A percentile compares a stretch with the other conserved stretches of the same genome.
Evolutionary conservation across 2,113 vertebrate genomes (phyloP).

Genomic region (Salvator merianae): DNA sequence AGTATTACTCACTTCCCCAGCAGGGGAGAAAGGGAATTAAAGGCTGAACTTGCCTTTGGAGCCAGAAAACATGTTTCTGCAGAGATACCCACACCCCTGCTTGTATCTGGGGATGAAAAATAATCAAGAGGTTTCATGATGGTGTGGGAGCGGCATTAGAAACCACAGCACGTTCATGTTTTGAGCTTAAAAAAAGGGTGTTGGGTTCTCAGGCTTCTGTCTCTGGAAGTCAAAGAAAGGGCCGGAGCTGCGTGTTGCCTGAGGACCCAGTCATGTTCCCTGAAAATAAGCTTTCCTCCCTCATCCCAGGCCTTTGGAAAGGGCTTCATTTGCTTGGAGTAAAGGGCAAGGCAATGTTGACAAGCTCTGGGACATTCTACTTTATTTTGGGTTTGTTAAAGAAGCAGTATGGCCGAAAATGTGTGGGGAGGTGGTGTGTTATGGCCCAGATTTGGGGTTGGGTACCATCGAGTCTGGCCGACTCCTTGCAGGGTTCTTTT

Average conservation of each 20-base stretch:
- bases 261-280: too few relatives aligned
- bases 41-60: too few relatives aligned
- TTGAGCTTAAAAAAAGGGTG: background rate
- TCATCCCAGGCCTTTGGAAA: background rate
- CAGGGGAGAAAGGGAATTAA: background rate
- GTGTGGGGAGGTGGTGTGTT: too few relatives aligned
- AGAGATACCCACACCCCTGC: background rate
- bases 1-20: background rate
- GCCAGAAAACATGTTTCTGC: background rate
- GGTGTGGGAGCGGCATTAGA: background rate
- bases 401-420: too few relatives aligned
- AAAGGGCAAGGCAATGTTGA: background rate
- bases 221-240: background rate
- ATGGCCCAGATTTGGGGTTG: too few relatives aligned
- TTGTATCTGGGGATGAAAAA: background rate
- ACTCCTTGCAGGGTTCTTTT: too few relatives aligned
- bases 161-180: background rate
- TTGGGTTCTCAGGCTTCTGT: background rate
- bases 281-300: background rate
- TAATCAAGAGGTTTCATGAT: background rate
- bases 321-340: background rate
- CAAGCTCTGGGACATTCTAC: background rate
- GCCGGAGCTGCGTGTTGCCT: too few relatives aligned
- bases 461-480: too few relatives aligned
- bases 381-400: too few relatives aligned